Percentiles rank a stretch among this genome's conserved stretches.
These are phyloP conservation scores for Pseudochaenichthys georgianus DNA, from an alignment of 2,797 vertebrate species.

Conservation along the genomic window DNA sequence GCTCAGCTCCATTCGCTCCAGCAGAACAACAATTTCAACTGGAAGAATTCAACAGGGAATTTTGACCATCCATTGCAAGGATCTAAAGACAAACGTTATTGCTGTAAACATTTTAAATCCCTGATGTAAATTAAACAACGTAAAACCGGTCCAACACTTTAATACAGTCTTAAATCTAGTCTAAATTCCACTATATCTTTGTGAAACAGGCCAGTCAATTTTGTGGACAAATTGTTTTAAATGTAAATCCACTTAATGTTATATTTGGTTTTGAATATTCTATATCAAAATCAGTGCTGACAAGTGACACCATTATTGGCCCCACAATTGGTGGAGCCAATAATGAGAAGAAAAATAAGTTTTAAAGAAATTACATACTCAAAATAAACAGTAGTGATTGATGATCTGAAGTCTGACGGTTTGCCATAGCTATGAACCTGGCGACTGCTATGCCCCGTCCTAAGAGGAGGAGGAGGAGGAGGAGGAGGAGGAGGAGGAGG, in stretches of 20 bases:
- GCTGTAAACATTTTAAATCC: no score
- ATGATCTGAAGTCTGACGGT: background rate
- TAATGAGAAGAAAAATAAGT: background rate
- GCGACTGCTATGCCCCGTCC: background rate
- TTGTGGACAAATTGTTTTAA: background rate
- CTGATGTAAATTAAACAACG: background rate
- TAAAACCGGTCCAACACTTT: background rate
- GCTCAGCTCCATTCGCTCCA: no score
- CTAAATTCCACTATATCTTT: background rate
- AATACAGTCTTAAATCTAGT: background rate
- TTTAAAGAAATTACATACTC: background rate
- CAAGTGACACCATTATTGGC: background rate
- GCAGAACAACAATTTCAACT: no score
- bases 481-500: background rate
- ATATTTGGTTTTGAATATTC: no score
- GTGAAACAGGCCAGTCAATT: background rate
- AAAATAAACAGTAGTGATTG: background rate
- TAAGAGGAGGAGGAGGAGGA: background rate
- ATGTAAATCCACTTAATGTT: background rate
- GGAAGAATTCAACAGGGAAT: no score
- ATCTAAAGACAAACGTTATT: no score
- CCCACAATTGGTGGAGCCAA: background rate
- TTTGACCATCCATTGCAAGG: no score
- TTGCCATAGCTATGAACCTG: background rate
- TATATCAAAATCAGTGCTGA: conserved; percentile 1